Conservation (phyloP, 2,113 vertebrate species). For the Mandrillus leucophaeus region DNA sequence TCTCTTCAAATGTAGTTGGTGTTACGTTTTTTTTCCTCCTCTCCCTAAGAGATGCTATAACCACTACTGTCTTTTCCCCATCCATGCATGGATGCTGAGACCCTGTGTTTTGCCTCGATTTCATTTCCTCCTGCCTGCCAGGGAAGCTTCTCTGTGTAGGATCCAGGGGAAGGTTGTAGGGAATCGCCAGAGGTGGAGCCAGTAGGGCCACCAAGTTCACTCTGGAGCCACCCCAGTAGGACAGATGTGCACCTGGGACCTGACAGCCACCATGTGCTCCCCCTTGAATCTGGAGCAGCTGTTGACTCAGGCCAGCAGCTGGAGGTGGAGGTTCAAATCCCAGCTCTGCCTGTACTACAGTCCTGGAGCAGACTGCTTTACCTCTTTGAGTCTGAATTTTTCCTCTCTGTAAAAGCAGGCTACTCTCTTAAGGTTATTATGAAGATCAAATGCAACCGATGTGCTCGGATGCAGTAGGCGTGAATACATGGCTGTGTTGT, state of each 20-base stretch:
- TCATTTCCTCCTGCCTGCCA: not conserved
- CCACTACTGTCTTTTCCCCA: not conserved
- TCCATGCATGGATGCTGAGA: accelerated
- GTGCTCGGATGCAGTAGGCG: accelerated
- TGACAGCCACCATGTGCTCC: not conserved
- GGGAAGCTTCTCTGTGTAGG: not conserved
- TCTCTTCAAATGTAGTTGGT: slow-evolving; percentile 50
- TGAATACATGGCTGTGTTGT: not conserved
- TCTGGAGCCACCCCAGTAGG: not conserved
- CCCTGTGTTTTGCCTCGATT: not conserved
- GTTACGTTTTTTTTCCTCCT: not conserved
- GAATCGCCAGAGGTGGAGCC: not conserved
- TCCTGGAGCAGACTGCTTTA: not conserved
- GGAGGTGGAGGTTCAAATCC: not conserved
- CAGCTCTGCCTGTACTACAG: not conserved
- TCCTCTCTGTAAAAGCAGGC: not conserved
- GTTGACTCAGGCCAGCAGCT: not conserved
- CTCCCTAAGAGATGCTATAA: not conserved
- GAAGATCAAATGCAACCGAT: not conserved
- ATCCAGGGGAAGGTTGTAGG: not conserved
- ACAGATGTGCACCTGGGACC: not conserved
- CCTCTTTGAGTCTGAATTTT: not conserved
- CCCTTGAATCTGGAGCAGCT: not conserved
- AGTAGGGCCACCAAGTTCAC: not conserved
- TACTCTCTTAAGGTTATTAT: not conserved